Conservation (phyloP, 2,113 vertebrate genomes). For the Daphoenositta chrysoptera region DNA sequence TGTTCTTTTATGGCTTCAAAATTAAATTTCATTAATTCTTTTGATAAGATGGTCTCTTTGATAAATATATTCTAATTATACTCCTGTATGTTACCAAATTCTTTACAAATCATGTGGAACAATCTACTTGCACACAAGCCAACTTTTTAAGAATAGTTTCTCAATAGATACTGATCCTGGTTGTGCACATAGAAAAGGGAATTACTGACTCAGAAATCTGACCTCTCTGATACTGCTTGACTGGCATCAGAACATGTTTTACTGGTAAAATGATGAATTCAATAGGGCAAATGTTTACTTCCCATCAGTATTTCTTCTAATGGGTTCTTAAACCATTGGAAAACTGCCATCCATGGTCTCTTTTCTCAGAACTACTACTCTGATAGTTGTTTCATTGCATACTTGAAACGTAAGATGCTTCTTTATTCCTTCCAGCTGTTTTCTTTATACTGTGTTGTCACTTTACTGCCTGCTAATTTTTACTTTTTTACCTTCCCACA, state of each 20-base stretch:
- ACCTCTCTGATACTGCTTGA: not conserved
- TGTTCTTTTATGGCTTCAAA: not conserved
- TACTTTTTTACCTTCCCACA: not conserved
- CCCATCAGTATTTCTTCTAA: not conserved
- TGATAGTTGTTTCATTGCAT: not conserved
- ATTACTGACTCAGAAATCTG: not conserved
- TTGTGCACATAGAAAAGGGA: not conserved
- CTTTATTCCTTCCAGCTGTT: not conserved
- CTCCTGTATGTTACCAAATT: not conserved
- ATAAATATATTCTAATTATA: not conserved
- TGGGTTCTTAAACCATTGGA: not conserved
- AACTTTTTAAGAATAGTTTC: not conserved
- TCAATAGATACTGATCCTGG: not conserved
- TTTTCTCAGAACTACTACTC: not conserved
- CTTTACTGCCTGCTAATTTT: not conserved
- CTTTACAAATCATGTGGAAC: not conserved
- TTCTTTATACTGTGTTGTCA: not conserved
- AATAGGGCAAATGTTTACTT: not conserved
- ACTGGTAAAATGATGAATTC: not conserved
- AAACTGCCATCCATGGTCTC: not conserved
- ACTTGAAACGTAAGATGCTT: not conserved
- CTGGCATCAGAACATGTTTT: not conserved
- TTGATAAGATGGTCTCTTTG: not conserved
- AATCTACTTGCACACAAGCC: not conserved
- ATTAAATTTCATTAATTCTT: not conserved